A percentile compares a stretch with the other conserved stretches of the same genome.
These are phyloP conservation scores for Noctuana brunneofusca DNA, from an alignment of 2,888 invertebrate species.

Conservation along the genomic window DNA sequence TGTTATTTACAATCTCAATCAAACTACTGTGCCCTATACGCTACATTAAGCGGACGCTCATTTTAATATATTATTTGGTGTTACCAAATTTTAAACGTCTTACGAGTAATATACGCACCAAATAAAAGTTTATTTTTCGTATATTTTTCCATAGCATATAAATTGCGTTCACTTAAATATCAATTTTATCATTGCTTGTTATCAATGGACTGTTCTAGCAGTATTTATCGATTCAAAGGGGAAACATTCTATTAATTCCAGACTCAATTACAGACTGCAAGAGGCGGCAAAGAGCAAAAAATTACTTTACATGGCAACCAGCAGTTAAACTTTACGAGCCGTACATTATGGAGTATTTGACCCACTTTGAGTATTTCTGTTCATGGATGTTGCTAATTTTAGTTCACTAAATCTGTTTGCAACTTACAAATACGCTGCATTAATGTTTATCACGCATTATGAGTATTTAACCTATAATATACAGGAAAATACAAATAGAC, in stretches of 20 bases:
- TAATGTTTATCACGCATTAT: too few species aligned
- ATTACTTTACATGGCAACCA: neutral
- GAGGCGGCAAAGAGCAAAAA: neutral
- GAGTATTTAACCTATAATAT: too few species aligned
- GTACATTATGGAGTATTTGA: neutral
- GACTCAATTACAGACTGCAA: neutral
- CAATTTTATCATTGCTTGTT: neutral
- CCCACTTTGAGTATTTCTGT: neutral
- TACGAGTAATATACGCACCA: too few species aligned
- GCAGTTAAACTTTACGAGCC: neutral
- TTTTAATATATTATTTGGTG: too few species aligned
- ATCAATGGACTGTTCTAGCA: neutral
- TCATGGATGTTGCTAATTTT: neutral
- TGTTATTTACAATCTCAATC: too few species aligned
- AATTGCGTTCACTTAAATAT: too few species aligned
- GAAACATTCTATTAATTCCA: neutral
- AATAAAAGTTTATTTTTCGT: too few species aligned
- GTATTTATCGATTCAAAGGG: neutral
- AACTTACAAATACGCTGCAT: neutral
- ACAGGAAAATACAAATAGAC: too few species aligned
- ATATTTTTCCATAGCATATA: too few species aligned
- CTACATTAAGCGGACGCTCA: too few species aligned
- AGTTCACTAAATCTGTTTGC: conserved; percentile 2
- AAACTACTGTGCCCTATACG: too few species aligned
- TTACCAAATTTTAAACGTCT: too few species aligned